Conservation (phyloP, 2,113 vertebrate genomes). For the Syngnathus floridae region DNA sequence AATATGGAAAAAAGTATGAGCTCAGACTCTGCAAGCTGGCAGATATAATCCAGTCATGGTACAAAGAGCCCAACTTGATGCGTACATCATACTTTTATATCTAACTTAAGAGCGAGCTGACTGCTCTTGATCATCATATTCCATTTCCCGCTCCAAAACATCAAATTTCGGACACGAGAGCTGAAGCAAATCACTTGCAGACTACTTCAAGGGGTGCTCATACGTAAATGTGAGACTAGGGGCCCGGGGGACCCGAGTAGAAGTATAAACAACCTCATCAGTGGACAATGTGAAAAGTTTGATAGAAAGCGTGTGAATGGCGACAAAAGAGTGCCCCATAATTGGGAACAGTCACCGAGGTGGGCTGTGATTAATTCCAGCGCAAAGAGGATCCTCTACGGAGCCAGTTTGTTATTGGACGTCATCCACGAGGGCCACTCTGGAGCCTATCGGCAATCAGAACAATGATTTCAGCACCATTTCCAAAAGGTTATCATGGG, state of each 20-base stretch:
- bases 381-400: conserved; percentile 82
- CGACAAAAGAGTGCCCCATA: conserved; percentile 78
- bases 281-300: conserved; percentile 35
- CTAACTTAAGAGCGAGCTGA: conserved; percentile 61
- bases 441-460: conserved; percentile 88
- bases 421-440: conserved; percentile 73
- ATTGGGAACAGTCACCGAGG: conserved; percentile 90
- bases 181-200: conserved; percentile 73
- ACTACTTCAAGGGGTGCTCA: conserved; percentile 62
- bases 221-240: conserved; percentile 58
- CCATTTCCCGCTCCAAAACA: conserved; percentile 61
- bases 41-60: conserved; percentile 63
- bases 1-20: conserved; percentile 62
- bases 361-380: conserved; percentile 89
- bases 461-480: conserved; percentile 77
- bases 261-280: conserved; percentile 64
- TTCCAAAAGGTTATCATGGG: conserved; percentile 92
- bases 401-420: conserved; percentile 90
- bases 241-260: conserved; percentile 44
- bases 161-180: conserved; percentile 63
- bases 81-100: conserved; percentile 65
- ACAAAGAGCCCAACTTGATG: conserved; percentile 50
- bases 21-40: conserved; percentile 63
- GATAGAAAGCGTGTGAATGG: conserved; percentile 29
- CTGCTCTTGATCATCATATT: conserved; percentile 61